A percentile compares a stretch with the other conserved stretches of the same genome.
Evolutionary conservation across 2,113 vertebrate species (phyloP).

Genomic region (Lethenteron camtschaticum): DNA sequence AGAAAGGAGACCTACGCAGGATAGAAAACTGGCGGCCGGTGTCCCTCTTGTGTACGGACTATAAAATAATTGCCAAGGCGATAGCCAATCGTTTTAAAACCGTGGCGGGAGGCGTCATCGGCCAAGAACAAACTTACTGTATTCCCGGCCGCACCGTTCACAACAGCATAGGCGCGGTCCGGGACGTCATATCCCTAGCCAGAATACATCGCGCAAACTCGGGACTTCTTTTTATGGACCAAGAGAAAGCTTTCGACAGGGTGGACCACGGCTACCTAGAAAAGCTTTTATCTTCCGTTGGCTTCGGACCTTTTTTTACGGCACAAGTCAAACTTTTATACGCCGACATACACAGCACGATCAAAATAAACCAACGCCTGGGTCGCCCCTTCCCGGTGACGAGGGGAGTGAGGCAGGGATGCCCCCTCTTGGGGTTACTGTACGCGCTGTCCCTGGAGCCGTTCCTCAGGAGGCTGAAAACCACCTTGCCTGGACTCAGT

Average conservation of each 20-base stretch:
- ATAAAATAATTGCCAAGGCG: neutral
- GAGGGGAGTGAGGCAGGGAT: neutral
- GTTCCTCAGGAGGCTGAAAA: neutral
- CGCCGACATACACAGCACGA: neutral
- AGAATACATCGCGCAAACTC: neutral
- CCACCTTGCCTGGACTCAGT: neutral
- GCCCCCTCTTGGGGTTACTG: neutral
- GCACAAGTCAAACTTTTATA: neutral
- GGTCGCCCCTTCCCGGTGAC: neutral
- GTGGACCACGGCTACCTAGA: neutral
- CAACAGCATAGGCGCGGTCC: neutral
- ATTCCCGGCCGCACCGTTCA: neutral
- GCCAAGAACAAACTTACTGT: neutral
- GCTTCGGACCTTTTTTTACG: neutral
- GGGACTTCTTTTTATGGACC: neutral
- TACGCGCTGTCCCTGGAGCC: neutral
- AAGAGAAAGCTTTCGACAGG: neutral
- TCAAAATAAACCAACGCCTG: neutral
- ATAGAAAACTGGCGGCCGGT: neutral
- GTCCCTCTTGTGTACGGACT: constrained; percentile 1
- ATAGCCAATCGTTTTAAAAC: neutral
- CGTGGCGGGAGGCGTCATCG: neutral
- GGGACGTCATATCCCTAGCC: neutral
- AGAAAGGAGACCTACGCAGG: neutral
- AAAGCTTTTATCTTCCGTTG: neutral